Base-by-base conservation (phyloP, 2,797 vertebrate species). In the Hephaestus fuliginosus region DNA sequence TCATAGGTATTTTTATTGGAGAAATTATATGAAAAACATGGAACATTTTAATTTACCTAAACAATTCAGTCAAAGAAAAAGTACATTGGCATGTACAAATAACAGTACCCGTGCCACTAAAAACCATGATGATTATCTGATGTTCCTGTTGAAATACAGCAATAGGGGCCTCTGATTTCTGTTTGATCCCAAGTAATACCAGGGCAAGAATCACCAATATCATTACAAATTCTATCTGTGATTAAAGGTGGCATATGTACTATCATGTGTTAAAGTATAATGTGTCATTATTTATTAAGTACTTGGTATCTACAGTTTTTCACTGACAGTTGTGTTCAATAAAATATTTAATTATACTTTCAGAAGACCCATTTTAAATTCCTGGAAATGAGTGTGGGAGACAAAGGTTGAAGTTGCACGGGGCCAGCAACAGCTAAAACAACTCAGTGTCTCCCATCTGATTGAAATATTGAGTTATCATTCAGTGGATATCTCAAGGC, bases 401-500 rank as follows among this genome's bases (percentile, higher is more conserved):
- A 33, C n/a, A 75, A 75, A 73, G 68, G 28, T 28, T 48, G 7
- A 36, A 55, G 39, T 56, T 33, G 39, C n/a, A 39, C 44, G 43
- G n/a, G 30, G 18, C 5, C 5, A 44, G 17, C 30, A 43, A 13
- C 9, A 28, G 46, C n/a, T 14, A 14, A 72, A 65, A 49, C 2
- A 61, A 36, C 53, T 46, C n/a, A 18, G 22, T 48, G 15, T 56
- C 28, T 30, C 48, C 57, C 5, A 20, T 13, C 36, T 33, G 22
- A 62, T 1, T 73, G 28, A 84, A 52, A 71, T 43, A n/a, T 39
- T 46, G n/a, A 69, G 11, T 20, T 61, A 74, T 53, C 51, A 62
- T 61, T 70, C n/a, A 65, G 18, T 49, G 48, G 39, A 74, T 72
- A 51, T 58, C 57, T 76, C 65, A 73, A 72, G 56, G 51, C 51